Percentiles rank a stretch among this genome's conserved stretches.
Evolutionary conservation across 64 coral and sea anemone species (phyloP).

Genomic region (Pocillopora damicornis): DNA sequence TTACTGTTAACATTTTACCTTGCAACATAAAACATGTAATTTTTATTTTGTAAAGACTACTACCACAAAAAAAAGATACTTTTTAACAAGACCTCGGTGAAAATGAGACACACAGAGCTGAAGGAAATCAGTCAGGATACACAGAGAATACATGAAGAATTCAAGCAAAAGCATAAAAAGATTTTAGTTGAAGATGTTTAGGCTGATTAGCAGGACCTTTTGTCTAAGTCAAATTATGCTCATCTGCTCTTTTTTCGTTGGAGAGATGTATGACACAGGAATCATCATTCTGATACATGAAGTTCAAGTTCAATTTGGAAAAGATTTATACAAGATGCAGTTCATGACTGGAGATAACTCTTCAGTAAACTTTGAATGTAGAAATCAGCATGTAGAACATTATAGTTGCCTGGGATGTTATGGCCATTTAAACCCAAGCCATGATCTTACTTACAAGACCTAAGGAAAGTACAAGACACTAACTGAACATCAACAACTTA

Average conservation of each 20-base stretch:
- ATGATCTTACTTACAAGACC: slow-evolving; percentile 11
- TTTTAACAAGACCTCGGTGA: no score
- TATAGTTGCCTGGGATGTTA: slow-evolving; percentile 45
- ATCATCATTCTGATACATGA: neutral
- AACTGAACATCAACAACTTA: neutral
- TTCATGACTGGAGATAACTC: slow-evolving; percentile 58
- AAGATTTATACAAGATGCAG: slow-evolving; percentile 18
- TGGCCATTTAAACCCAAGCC: slow-evolving; percentile 18
- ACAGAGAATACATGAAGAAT: no score
- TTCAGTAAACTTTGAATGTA: slow-evolving; percentile 24
- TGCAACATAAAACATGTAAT: no score
- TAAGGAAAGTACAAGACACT: slow-evolving; percentile 28
- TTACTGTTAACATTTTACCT: no score
- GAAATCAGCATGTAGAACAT: slow-evolving; percentile 39
- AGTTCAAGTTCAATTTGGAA: slow-evolving; percentile 1
- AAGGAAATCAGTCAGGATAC: no score
- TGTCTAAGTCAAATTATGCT: slow-evolving; percentile 7
- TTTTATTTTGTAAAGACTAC: no score
- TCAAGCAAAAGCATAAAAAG: no score
- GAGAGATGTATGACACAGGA: slow-evolving; percentile 43
- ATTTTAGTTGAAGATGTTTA: neutral
- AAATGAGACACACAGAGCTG: no score
- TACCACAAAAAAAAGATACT: neutral
- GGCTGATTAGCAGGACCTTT: slow-evolving; percentile 24
- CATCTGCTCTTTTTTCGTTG: slow-evolving; percentile 19